Conservation (phyloP, 1,140 invertebrate genomes). For the Pogonomyrmex barbatus region DNA sequence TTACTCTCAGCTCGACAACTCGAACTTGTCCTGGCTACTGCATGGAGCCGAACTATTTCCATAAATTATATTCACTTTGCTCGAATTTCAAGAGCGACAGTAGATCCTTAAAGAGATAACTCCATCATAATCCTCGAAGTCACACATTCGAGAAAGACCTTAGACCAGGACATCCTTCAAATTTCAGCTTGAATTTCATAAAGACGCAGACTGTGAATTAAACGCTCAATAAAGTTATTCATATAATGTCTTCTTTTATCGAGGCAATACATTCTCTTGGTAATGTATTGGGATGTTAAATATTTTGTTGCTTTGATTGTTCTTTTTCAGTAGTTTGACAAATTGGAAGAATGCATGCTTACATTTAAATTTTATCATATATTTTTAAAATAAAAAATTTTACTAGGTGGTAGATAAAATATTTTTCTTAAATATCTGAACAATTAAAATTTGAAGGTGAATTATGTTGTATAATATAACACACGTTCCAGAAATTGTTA, state of each 20-base stretch:
- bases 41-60: constrained; percentile 10
- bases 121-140: constrained; percentile 63
- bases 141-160: constrained; percentile 28
- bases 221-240: constrained; percentile 50
- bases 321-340: not conserved
- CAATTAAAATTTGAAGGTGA: not conserved
- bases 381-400: not conserved
- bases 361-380: not conserved
- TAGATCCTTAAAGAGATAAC: constrained; percentile 66
- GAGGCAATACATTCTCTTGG: not conserved
- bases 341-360: not conserved
- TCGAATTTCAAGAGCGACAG: constrained; percentile 68
- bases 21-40: constrained; percentile 14
- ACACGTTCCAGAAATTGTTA: not conserved
- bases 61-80: constrained; percentile 63
- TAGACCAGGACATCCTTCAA: constrained; percentile 38
- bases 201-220: constrained; percentile 62
- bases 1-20: constrained; percentile 56
- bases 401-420: not conserved
- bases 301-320: not conserved
- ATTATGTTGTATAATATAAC: no score
- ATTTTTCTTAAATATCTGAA: not conserved
- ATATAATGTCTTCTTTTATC: not conserved
- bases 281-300: constrained; percentile 8
- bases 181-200: constrained; percentile 64